Percentiles rank a stretch among this genome's conserved stretches.
phyloP scores from a whole-genome alignment of 1,140 invertebrate genomes.

The Proales similis region DNA sequence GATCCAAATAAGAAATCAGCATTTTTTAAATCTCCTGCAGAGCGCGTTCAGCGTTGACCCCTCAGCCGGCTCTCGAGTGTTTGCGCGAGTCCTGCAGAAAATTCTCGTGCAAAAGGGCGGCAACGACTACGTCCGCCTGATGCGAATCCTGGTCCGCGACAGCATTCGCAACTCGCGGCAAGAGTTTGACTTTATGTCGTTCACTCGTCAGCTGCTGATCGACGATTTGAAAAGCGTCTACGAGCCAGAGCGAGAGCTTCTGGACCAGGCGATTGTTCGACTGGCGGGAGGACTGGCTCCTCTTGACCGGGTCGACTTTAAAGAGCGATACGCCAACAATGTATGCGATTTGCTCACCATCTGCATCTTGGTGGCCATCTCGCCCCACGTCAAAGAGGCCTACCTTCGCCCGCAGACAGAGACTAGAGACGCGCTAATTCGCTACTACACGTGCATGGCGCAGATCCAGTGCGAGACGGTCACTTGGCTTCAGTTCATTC shows the following conservation, averaged over 20 bases:
- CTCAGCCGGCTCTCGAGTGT: constrained; percentile 67
- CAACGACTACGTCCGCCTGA: constrained; percentile 78
- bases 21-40: constrained; percentile 1
- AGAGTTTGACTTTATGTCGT: constrained; percentile 66
- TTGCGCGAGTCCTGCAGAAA: constrained; percentile 64
- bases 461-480: constrained; percentile 68
- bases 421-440: constrained; percentile 51
- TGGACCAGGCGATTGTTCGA: not conserved
- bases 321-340: constrained; percentile 71
- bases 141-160: constrained; percentile 75
- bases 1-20: constrained; percentile 57
- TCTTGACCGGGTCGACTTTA: constrained; percentile 39
- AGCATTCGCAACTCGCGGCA: constrained; percentile 73
- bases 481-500: constrained; percentile 13
- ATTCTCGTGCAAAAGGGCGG: constrained; percentile 58
- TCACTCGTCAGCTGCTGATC: constrained; percentile 64
- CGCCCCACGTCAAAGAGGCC: constrained; percentile 68
- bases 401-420: constrained; percentile 5
- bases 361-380: constrained; percentile 71
- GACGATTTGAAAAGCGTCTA: constrained; percentile 47
- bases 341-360: constrained; percentile 76
- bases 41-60: constrained; percentile 64
- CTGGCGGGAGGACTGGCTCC: constrained; percentile 1
- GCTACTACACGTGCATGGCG: constrained; percentile 65
- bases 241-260: not conserved